Evolutionary conservation across 2,113 vertebrate genomes (phyloP).

Genomic region (human (Homo sapiens)): GRCh38 chr7:86942001-86942500

Average conservation of each 20-base stretch:
- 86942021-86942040: constrained; percentile 93
- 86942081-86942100: constrained; percentile 98
- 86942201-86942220: neutral
- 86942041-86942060: constrained; percentile 94
- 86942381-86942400: too few species aligned
- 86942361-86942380: too few species aligned
- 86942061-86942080: constrained; percentile 92
- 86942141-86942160: neutral
- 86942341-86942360: neutral
- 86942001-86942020: constrained; percentile 84
- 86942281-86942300: neutral
- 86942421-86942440: neutral
- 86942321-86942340: neutral
- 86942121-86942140: neutral
- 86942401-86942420: neutral
- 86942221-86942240: constrained; percentile 2
- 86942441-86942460: neutral
- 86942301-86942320: neutral
- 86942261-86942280: neutral
- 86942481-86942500: neutral
- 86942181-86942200: neutral
- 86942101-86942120: constrained; percentile 89
- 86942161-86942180: neutral
- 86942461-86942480: neutral
- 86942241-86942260: neutral